Percentiles rank a stretch among this genome's conserved stretches.
Evolutionary conservation across 2,888 invertebrate species (phyloP).

Genomic region (Pammene fasciana): DNA sequence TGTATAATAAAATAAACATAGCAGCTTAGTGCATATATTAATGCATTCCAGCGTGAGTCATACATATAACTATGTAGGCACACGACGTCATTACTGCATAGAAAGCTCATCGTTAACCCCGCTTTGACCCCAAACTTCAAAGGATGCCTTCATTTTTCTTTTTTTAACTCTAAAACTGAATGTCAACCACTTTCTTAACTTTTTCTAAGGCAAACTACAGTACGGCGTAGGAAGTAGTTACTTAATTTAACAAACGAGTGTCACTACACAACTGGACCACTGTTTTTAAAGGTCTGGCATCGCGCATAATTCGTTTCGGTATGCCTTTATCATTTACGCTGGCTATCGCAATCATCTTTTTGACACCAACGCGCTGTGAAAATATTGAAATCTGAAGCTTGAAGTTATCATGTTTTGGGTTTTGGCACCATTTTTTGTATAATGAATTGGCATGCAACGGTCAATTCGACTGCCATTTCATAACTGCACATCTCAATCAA

Average conservation of each 20-base stretch:
- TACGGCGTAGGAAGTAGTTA: not conserved
- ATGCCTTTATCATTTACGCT: too few species aligned
- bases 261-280: too few species aligned
- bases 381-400: too few species aligned
- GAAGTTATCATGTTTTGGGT: not conserved
- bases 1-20: too few species aligned
- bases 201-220: not conserved
- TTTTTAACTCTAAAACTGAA: too few species aligned
- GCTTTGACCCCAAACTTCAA: slow-evolving; percentile 9
- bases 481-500: slow-evolving; percentile 9
- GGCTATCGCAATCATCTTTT: too few species aligned
- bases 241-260: not conserved
- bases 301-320: too few species aligned
- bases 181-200: slow-evolving; percentile 13
- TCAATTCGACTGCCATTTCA: slow-evolving; percentile 1
- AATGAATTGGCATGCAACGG: not conserved
- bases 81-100: slow-evolving; percentile 22
- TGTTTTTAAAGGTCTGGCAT: too few species aligned
- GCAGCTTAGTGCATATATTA: too few species aligned
- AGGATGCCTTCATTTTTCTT: too few species aligned
- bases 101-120: slow-evolving; percentile 25
- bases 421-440: not conserved
- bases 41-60: too few species aligned
- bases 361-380: too few species aligned
- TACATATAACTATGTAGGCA: not conserved